Evolutionary conservation across 2,888 invertebrate genomes (phyloP), one percentile per base, ranked within the genome.

Genomic region (Polydrusus pterygomalis): DNA sequence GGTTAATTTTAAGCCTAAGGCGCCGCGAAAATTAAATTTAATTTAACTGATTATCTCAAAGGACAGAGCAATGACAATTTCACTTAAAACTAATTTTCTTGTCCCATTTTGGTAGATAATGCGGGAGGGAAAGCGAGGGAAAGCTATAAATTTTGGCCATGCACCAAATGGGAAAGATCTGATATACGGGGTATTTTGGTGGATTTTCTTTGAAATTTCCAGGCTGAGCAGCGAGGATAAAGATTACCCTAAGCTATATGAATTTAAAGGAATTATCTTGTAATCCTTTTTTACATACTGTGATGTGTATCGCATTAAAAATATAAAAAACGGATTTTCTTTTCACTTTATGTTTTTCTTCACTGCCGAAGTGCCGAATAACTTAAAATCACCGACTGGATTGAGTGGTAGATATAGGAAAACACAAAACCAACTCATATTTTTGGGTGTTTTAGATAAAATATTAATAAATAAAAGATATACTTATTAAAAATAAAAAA

Each of bases 1-100:
- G 5, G 5, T 3, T 25, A 3, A 25, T 25, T 5, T 5, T 25
- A 25, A 25, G 47, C 15, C 15, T 17, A 17, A 17, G 17, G 17
- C 47, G 15, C 47, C 20, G 3, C 20, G 54, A 7, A 30, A 30
- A 54, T 60, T 60, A 17, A 60, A 60, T 38, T 60, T 38, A 60
- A 60, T 38, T 60, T 11, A 3, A 11, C 15, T 38, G 38, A 17
- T 38, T 60, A 38, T 60, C 58, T 38, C 38, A 18, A 11, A 60
- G 38, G 38, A 38, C 18, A 38, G 38, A 40, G 38, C 30, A 60
- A 38, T 18, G 38, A 25, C 38, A 60, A 38, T 60, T 60, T 60
- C 40, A 60, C 58, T 60, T 60, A 60, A 11, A 60, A 38, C 58
- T 60, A 60, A 60, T 60, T 60, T 60, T 30, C 38, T 38, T 38